Conservation (phyloP, 2,797 vertebrate genomes). For the Phataginus tetradactyla region DNA sequence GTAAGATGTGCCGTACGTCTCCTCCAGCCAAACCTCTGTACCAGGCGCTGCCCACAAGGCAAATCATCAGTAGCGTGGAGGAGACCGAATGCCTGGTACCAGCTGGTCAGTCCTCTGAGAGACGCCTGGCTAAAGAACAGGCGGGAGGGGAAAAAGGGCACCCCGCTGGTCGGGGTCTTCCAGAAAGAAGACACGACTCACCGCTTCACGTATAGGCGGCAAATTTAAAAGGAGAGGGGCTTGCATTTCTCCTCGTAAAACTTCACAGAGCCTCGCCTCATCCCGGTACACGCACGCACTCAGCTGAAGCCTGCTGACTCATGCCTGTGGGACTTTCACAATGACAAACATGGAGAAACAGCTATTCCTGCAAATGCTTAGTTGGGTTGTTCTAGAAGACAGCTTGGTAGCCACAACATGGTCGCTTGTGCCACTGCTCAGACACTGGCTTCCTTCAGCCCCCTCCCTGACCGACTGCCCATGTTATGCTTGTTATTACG, state of each 20-base stretch:
- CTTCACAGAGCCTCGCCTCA: neutral
- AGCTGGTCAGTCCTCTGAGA: too few species aligned
- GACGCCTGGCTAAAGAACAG: neutral
- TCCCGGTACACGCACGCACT: neutral
- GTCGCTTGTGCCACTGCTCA: neutral
- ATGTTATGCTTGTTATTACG: neutral
- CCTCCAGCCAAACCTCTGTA: neutral
- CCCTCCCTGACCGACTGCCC: neutral
- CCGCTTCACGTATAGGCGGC: neutral
- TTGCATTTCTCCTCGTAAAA: neutral
- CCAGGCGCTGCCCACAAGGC: neutral
- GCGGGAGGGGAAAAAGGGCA: neutral
- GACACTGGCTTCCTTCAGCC: neutral
- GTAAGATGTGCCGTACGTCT: neutral
- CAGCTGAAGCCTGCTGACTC: neutral
- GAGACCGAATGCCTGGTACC: neutral
- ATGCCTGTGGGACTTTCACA: neutral
- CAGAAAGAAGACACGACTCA: neutral
- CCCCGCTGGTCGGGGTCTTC: neutral
- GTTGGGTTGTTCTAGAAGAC: slow-evolving; percentile 8
- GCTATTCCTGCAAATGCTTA: neutral
- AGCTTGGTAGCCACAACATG: neutral
- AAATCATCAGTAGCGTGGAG: neutral
- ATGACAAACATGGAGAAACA: neutral
- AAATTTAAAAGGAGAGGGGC: neutral